These are phyloP conservation scores for Chymomyza amoena DNA, from an alignment of 2,888 invertebrate genomes.

Conservation along the genomic window DNA sequence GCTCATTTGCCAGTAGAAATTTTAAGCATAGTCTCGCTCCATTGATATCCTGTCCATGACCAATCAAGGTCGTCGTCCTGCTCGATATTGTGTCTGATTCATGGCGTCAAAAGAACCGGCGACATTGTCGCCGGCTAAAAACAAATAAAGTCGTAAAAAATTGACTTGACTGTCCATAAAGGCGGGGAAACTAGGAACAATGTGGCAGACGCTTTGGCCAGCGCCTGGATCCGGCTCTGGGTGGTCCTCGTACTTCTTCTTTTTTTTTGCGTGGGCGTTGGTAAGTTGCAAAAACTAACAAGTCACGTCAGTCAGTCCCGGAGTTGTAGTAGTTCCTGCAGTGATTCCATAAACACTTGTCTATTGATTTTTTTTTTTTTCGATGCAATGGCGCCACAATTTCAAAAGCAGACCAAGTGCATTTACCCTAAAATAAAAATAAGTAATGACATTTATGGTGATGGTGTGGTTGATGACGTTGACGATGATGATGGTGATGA, in stretches of 20 bases:
- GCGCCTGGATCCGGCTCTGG: background rate
- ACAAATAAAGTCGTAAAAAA: background rate
- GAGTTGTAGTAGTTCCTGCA: background rate
- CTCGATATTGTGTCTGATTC: constrained; percentile 22
- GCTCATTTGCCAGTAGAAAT: background rate
- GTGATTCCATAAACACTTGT: background rate
- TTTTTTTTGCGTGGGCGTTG: background rate
- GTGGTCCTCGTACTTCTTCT: background rate
- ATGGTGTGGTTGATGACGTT: background rate
- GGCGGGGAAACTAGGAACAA: constrained; percentile 14
- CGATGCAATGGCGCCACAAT: constrained; percentile 12
- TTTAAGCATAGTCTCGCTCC: background rate
- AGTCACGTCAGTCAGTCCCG: background rate
- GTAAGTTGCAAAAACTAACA: background rate
- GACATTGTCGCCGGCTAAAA: constrained; percentile 25
- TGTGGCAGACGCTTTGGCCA: background rate
- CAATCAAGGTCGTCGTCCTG: background rate
- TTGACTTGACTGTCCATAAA: constrained; percentile 15
- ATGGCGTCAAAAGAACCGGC: constrained; percentile 8
- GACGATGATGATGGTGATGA: constrained; percentile 20
- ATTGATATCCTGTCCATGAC: background rate
- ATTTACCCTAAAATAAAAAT: constrained; percentile 49
- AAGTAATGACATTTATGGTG: constrained; percentile 45
- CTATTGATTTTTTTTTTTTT: constrained; percentile 59
- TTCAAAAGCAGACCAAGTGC: constrained; percentile 36